These are phyloP conservation scores for Saccostrea cuccullata DNA, from an alignment of 1,140 invertebrate genomes.

Conservation along the genomic window DNA sequence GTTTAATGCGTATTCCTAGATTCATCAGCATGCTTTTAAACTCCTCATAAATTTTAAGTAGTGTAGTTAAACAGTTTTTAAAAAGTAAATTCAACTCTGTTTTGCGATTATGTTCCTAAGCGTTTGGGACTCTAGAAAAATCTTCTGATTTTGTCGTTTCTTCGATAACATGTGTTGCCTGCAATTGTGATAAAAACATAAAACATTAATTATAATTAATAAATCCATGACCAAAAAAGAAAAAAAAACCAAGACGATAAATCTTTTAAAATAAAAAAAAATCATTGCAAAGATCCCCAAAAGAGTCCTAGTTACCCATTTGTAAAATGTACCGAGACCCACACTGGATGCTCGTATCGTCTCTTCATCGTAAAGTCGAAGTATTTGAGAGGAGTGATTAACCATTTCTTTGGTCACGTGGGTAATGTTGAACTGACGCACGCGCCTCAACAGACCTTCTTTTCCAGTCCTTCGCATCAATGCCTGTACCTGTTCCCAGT, in stretches of 20 bases:
- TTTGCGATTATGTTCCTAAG: neutral
- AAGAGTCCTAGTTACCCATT: conserved; percentile 43
- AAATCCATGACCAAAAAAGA: neutral
- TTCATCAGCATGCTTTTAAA: too few relatives aligned
- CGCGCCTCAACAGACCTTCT: conserved; percentile 44
- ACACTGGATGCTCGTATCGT: conserved; percentile 40
- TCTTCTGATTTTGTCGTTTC: neutral
- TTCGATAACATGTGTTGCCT: neutral
- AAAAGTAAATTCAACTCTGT: neutral
- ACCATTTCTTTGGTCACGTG: conserved; percentile 30
- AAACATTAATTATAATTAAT: neutral
- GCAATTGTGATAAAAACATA: neutral
- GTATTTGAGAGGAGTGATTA: conserved; percentile 4
- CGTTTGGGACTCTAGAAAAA: neutral
- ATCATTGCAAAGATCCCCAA: neutral
- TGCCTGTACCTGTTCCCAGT: conserved; percentile 50
- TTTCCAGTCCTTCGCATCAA: conserved; percentile 46
- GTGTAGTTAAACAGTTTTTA: too few relatives aligned
- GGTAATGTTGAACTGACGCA: conserved; percentile 46
- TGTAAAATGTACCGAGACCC: conserved; percentile 54
- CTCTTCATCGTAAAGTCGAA: conserved; percentile 41
- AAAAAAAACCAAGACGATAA: neutral
- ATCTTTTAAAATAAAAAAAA: neutral
- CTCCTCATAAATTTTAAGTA: too few relatives aligned
- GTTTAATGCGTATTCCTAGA: too few relatives aligned